Evolutionary conservation across 2,113 vertebrate genomes (phyloP), one percentile per base, ranked within the genome.

Genomic region (Apistogramma diplotaenia): DNA sequence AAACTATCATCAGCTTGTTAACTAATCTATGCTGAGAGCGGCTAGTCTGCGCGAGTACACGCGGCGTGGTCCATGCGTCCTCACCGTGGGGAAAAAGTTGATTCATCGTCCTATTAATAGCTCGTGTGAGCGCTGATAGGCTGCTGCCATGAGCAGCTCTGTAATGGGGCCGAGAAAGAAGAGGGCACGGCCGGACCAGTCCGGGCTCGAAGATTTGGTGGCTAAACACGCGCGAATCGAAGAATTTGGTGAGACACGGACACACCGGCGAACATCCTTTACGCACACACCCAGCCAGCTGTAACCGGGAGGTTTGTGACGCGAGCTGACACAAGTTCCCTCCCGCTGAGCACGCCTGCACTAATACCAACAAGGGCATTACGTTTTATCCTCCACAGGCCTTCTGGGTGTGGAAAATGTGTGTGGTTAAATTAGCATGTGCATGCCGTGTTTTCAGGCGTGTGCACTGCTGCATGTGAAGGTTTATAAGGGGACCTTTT

Each of bases 21-120:
- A 70, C 65, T 70, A 70, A 70, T 29, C 23, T 51, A 51, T n/a
- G 16, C 25, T 31, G 16, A 31, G 5, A 51, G 65, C 23, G 46
- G 16, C 46, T 58, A 9, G 55, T 29, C 15, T 4, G 13, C 15
- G 43, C 15, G 15, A 16, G 43, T 15, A n/a, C 27, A 31, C 15
- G 9, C 27, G 27, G 15, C 7, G 15, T 5, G 6, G 23, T 31
- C 37, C 53, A 5, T 1, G 53, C 27, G 31, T 75, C 12, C 54
- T 60, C 60, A 1, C 62, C 18, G 57, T 8, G 2, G 51, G 65
- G 65, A n/a, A 35, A 35, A 46, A 56, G 82, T 84, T 82, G 78
- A 78, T 76, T 78, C 89, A 67, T 78, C 27, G 0, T 81, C 37
- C 77, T 92, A 91, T 91, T 85, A 87, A 62, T 89, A 91, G 74